A percentile compares a stretch with the other conserved stretches of the same genome.
Evolutionary conservation across 2,888 invertebrate genomes (phyloP).

Genomic region (Torymus auratus): DNA sequence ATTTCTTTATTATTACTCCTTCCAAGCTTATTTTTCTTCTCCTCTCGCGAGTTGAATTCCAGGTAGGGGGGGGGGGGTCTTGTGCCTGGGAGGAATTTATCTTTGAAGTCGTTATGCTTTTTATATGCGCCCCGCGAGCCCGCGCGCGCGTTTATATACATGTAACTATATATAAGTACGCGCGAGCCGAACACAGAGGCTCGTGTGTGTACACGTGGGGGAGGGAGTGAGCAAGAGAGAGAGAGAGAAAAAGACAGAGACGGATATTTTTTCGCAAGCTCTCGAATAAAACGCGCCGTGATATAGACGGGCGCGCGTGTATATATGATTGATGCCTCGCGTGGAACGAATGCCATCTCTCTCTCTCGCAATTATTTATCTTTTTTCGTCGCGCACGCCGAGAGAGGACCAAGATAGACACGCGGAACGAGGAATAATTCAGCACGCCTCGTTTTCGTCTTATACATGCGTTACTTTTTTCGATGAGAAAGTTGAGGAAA

Average conservation of each 20-base stretch:
- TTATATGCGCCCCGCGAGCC: slow-evolving; percentile 63
- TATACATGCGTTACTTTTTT: neutral
- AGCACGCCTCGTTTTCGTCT: slow-evolving; percentile 5
- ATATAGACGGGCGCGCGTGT: slow-evolving; percentile 23
- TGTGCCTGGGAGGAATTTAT: slow-evolving; percentile 67
- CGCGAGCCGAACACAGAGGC: neutral
- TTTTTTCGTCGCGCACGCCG: slow-evolving; percentile 1
- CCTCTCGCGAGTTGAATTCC: slow-evolving; percentile 70
- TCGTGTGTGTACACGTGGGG: neutral
- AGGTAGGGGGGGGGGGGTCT: slow-evolving; percentile 65
- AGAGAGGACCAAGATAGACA: neutral
- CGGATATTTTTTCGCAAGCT: slow-evolving; percentile 53
- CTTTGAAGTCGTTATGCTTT: slow-evolving; percentile 71
- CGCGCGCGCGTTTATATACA: slow-evolving; percentile 63
- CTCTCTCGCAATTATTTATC: slow-evolving; percentile 44
- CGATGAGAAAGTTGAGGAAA: neutral
- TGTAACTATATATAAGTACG: slow-evolving; percentile 51
- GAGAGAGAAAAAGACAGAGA: slow-evolving; percentile 27
- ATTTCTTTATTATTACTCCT: slow-evolving; percentile 77
- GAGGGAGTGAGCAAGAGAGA: slow-evolving; percentile 1
- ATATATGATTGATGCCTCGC: slow-evolving; percentile 51
- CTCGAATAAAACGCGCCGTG: slow-evolving; percentile 29
- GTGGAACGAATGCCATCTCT: too few species aligned
- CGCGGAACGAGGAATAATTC: slow-evolving; percentile 47
- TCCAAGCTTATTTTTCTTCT: slow-evolving; percentile 76